Conservation (phyloP, 2,113 vertebrate genomes). For the Pygoscelis adeliae region DNA sequence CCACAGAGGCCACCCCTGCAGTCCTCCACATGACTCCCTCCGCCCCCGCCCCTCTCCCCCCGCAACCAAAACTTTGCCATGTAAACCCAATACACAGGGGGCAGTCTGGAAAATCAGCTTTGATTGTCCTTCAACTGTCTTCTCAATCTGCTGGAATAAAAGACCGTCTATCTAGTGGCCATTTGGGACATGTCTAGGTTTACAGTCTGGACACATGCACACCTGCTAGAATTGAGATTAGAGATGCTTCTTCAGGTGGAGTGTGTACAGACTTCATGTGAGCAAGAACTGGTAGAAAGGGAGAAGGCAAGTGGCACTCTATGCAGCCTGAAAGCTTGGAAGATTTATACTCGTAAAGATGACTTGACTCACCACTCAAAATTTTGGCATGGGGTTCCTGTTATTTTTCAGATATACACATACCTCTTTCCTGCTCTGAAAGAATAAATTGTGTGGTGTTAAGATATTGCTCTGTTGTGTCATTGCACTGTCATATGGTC, state of each 20-base stretch:
- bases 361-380: background rate
- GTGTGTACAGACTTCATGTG: background rate
- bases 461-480: background rate
- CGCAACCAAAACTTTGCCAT: background rate
- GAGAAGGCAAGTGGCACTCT: background rate
- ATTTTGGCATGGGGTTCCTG: background rate
- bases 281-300: background rate
- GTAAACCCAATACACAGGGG: background rate
- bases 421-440: background rate
- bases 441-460: background rate
- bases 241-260: background rate
- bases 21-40: background rate
- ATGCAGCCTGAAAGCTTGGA: background rate
- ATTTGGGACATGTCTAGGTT: background rate
- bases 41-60: rapidly evolving
- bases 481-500: background rate
- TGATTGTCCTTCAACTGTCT: background rate
- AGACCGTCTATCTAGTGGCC: background rate
- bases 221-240: background rate
- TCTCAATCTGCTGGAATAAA: background rate
- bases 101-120: background rate
- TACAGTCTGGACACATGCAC: background rate
- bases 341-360: background rate
- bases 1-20: background rate
- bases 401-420: background rate